Base-by-base conservation (phyloP, 2,888 invertebrate species). In the Cylindroiulus punctatus region DNA sequence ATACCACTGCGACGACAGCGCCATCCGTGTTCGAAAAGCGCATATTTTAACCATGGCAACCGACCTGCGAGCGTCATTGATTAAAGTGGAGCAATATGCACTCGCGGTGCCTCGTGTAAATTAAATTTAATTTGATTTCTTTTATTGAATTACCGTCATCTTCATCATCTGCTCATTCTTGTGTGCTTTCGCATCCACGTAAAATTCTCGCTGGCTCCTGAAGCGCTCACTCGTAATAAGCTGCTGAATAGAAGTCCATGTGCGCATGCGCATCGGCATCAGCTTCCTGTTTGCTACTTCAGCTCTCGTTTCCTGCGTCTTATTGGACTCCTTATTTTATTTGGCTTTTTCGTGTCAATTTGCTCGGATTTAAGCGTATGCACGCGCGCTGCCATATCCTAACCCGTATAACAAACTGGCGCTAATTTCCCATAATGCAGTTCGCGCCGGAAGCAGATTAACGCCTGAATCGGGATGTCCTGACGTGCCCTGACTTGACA, bases 121-220 rank as follows among this genome's bases (percentile, higher is more conserved):
- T 65, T 65, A 65, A 65, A 65, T 65, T 65, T 65, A 65, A 65
- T 65, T 65, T 65, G 65, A 65, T 65, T 65, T 65, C 65, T 65
- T 65, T 65, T 65, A 65, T 65, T 65, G 65, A 65, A 65, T 65
- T 65, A 65, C 65, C 65, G 65, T 65, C 65, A 65, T 65, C 65
- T 65, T 65, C 65, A 65, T 65, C 65, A 65, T 65, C 65, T 65
- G 65, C 26, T 65, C 65, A 65, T 65, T 65, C 22, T 65, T 65
- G 65, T 26, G 65, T 26, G 26, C 26, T 19, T 26, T 22, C 26
- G 57, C 65, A 22, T 65, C 65, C 0, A 17, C 26, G 65, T 10
- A 22, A 57, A 44, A 44, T 44, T 44, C 12, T 12, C 8, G 4
- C 40, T 40, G 4, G 5, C 44, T 44, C 12, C 44, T 19, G 65